These are phyloP conservation scores for Oxycera nigricornis DNA, from an alignment of 2,888 invertebrate species.

Conservation along the genomic window DNA sequence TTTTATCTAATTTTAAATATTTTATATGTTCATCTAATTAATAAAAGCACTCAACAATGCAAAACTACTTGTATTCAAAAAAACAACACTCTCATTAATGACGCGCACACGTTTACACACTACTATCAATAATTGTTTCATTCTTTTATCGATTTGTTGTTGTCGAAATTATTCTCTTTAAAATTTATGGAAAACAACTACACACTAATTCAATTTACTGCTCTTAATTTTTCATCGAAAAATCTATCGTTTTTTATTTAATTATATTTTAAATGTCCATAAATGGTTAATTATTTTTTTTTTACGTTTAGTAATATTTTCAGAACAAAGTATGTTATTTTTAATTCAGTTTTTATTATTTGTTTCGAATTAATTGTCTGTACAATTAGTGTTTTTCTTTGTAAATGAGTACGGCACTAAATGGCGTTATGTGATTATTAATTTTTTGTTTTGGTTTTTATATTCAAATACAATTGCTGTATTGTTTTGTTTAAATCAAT, in stretches of 20 bases:
- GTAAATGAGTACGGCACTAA: slow-evolving; percentile 47
- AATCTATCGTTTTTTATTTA: not conserved
- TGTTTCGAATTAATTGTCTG: not conserved
- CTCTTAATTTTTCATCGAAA: not conserved
- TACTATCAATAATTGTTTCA: not conserved
- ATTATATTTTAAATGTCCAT: not conserved
- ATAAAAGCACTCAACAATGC: slow-evolving; percentile 27
- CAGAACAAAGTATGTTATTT: not conserved
- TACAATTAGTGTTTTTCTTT: slow-evolving; percentile 12
- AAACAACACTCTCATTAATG: not conserved
- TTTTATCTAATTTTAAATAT: not conserved
- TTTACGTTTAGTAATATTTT: not conserved
- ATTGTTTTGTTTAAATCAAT: no score
- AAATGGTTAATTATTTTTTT: not conserved
- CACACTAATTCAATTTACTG: not conserved
- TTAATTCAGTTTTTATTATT: not conserved
- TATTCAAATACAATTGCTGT: not conserved
- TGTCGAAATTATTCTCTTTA: not conserved
- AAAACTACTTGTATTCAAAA: not conserved
- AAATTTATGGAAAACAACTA: not conserved
- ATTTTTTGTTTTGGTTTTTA: not conserved
- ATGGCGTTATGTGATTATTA: slow-evolving; percentile 45
- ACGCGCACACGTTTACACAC: not conserved
- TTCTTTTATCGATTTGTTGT: not conserved
- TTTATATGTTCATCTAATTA: not conserved